Conservation (phyloP, 2,888 invertebrate genomes). For the Cephus pulcher region DNA sequence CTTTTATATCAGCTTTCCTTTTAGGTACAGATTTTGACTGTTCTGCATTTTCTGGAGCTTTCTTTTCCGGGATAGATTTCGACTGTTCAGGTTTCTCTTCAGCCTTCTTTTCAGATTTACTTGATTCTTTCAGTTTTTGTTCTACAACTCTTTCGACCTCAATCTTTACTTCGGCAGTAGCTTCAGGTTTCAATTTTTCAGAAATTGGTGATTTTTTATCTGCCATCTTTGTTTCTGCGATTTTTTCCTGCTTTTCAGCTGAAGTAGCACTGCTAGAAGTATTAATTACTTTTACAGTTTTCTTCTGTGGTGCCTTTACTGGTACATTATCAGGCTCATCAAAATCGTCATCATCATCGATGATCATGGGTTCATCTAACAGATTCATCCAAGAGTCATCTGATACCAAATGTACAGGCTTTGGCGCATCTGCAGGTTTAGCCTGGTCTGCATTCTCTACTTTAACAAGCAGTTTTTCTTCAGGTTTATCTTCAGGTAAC, state of each 20-base stretch:
- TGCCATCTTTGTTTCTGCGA: slow-evolving; percentile 6
- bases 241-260: neutral
- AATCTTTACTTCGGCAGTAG: neutral
- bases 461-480: slow-evolving; percentile 24
- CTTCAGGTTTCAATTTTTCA: slow-evolving; percentile 25
- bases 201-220: slow-evolving; percentile 43
- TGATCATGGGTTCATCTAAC: slow-evolving; percentile 48
- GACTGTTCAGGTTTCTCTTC: neutral
- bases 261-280: neutral
- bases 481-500: slow-evolving; percentile 25
- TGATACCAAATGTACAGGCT: slow-evolving; percentile 14
- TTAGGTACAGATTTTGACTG: neutral
- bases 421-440: slow-evolving; percentile 12
- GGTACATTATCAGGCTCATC: slow-evolving; percentile 34
- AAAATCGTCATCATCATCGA: slow-evolving; percentile 41
- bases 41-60: neutral
- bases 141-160: neutral
- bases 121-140: slow-evolving; percentile 3
- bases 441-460: slow-evolving; percentile 20
- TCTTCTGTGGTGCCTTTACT: neutral
- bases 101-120: neutral
- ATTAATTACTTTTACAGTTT: neutral
- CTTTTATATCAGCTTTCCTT: slow-evolving; percentile 11
- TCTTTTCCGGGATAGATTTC: neutral
- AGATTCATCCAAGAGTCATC: slow-evolving; percentile 58